Evolutionary conservation across 2,797 vertebrate genomes (phyloP), one percentile per base, ranked within the genome.

Genomic region (Enteromius trimaculatus): DNA sequence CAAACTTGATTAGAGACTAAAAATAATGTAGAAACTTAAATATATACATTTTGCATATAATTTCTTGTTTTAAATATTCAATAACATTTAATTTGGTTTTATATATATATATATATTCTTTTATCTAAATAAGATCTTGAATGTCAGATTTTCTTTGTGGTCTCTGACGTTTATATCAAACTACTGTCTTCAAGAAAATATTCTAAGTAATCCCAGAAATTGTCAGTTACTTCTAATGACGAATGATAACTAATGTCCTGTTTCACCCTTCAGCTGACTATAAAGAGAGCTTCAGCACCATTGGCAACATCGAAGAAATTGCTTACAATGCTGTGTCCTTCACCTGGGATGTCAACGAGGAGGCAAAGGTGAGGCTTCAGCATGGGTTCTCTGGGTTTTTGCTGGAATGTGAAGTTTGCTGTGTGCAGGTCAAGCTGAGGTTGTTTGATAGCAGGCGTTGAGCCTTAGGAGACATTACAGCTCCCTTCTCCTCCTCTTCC

Each of bases 281-380:
- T 93, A 99, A 99, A 89, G 97, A 99, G 91, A 99, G 98, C 91
- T 99, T 99, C 92, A 98, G 98, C 91, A 99, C 98, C 0, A 99
- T 99, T 58, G 95, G 96, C 19, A 99, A 99, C 93, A 99, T 99
- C 2, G 98, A 99, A 92, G 98, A 99, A 94, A 99, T 99, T 0
- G 96, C 98, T 0, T 99, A 98, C 90, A 99, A 99, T 55, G 98
- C 97, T 21, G 96, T 99, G 85, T 99, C 98, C 88, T 99, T 99
- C 91, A 99, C 98, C 89, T 99, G 98, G 98, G 98, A 99, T 8
- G 96, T 99, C 88, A 99, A 99, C 0, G 98, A 99, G 88, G 98
- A 99, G 87, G 98, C 97, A 10, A 99, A 99, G 96, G 98, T 98
- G 91, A 93, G 79, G 85, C 82, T 60, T 29, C 47, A 39, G 31